Evolutionary conservation across 2,888 invertebrate genomes (phyloP).

Genomic region (Diplazon laetatorius): DNA sequence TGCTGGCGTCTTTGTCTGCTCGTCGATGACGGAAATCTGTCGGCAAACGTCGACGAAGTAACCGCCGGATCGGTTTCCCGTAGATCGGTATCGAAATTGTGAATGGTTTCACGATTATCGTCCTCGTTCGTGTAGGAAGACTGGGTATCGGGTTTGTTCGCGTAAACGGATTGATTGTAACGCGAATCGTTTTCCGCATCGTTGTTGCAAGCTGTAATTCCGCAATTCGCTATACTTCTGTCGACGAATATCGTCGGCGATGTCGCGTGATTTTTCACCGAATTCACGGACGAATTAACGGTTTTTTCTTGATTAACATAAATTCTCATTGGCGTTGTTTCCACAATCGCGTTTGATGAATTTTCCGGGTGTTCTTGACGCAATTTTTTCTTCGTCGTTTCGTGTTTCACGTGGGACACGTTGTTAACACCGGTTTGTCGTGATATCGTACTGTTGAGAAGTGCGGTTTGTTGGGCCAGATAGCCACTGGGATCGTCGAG

Average conservation of each 20-base stretch:
- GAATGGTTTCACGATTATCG: conserved; percentile 74
- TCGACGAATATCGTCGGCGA: conserved; percentile 80
- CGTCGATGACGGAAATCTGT: conserved; percentile 82
- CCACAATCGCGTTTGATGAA: conserved; percentile 51
- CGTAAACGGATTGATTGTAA: conserved; percentile 44
- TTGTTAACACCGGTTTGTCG: conserved; percentile 84
- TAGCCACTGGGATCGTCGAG: conserved; percentile 96
- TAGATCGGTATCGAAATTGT: conserved; percentile 70
- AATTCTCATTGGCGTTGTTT: conserved; percentile 56
- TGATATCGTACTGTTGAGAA: conserved; percentile 92
- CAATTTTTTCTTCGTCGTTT: conserved; percentile 42
- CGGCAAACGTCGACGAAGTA: conserved; percentile 87
- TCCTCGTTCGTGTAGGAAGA: conserved; percentile 72
- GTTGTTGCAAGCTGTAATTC: conserved; percentile 69
- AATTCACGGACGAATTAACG: conserved; percentile 73
- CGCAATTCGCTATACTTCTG: conserved; percentile 79
- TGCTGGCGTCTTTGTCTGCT: not conserved
- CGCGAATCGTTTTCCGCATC: conserved; percentile 76
- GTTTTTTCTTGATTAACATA: conserved; percentile 80
- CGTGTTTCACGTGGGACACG: conserved; percentile 74
- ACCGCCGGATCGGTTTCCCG: conserved; percentile 86
- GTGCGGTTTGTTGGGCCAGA: conserved; percentile 94
- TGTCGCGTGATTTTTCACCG: conserved; percentile 78
- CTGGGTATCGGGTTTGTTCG: conserved; percentile 75
- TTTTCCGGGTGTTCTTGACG: conserved; percentile 70